phyloP scores from a whole-genome alignment of 2,797 vertebrate genomes.

The Ceryle rudis region DNA sequence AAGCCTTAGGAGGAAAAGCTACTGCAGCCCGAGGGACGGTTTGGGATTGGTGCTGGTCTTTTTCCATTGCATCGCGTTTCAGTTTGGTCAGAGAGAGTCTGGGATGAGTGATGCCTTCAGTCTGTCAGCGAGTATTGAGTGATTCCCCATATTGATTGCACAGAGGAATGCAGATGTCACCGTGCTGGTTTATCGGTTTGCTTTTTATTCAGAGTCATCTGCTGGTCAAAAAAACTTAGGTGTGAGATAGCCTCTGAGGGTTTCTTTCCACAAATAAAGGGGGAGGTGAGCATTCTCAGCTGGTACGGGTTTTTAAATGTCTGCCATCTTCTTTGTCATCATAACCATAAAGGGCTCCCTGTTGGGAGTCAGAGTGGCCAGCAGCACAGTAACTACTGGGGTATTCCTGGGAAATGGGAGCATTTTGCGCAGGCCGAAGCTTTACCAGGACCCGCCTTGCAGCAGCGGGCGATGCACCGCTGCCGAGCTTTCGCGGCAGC shows the following conservation, averaged over 20 bases:
- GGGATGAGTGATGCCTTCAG: rapidly evolving
- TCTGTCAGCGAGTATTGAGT: neutral
- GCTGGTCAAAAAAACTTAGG: neutral
- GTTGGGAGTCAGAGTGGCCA: neutral
- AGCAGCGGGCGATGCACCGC: too few relatives aligned
- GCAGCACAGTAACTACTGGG: neutral
- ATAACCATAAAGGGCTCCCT: neutral
- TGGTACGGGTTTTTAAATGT: neutral
- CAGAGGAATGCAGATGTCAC: neutral
- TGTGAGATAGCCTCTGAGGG: neutral
- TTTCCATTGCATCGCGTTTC: neutral
- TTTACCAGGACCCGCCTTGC: too few relatives aligned
- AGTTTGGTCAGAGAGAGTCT: neutral
- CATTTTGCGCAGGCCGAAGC: neutral
- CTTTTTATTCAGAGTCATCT: neutral
- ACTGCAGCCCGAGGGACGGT: neutral
- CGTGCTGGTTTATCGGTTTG: rapidly evolving
- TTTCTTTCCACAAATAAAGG: neutral
- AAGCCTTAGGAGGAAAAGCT: neutral
- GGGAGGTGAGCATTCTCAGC: neutral
- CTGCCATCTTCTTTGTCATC: neutral
- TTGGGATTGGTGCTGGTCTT: neutral
- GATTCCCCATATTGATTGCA: neutral
- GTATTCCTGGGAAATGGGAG: neutral
- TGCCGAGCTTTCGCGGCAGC: neutral